A percentile compares a stretch with the other conserved stretches of the same genome.
Evolutionary conservation across 2,888 invertebrate genomes (phyloP).

Genomic region (Noctuana brunneofusca): DNA sequence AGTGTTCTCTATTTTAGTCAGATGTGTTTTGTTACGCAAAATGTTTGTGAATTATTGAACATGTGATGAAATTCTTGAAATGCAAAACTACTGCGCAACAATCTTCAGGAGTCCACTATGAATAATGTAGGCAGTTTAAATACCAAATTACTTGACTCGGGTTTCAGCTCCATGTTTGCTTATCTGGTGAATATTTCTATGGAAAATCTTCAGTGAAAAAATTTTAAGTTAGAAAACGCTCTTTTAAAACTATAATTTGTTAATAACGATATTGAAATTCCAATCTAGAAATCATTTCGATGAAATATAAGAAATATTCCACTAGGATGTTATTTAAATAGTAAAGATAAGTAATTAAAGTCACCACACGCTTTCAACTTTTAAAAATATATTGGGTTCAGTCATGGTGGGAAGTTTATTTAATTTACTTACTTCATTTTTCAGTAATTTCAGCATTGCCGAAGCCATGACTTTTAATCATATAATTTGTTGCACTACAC

Average conservation of each 20-base stretch:
- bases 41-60: constrained; percentile 52
- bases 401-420: not conserved
- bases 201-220: not conserved
- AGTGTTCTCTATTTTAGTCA: constrained; percentile 15
- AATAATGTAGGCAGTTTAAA: constrained; percentile 62
- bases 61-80: constrained; percentile 50
- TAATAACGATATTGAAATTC: not conserved
- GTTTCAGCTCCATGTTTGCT: constrained; percentile 46
- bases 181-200: constrained; percentile 15
- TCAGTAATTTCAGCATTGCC: constrained; percentile 71
- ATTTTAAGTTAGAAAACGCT: not conserved
- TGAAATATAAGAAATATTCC: not conserved
- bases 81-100: constrained; percentile 58
- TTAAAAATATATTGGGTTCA: not conserved
- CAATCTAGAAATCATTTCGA: not conserved
- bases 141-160: constrained; percentile 62
- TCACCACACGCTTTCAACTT: not conserved
- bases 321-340: too few relatives aligned
- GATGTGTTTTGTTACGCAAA: constrained; percentile 38
- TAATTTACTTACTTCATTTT: constrained; percentile 69
- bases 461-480: constrained; percentile 59
- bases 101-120: constrained; percentile 43
- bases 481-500: constrained; percentile 37
- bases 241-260: not conserved
- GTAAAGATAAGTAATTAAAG: not conserved